These are phyloP conservation scores for Jaculus jaculus DNA, from an alignment of 2,113 vertebrate genomes.

Conservation along the genomic window DNA sequence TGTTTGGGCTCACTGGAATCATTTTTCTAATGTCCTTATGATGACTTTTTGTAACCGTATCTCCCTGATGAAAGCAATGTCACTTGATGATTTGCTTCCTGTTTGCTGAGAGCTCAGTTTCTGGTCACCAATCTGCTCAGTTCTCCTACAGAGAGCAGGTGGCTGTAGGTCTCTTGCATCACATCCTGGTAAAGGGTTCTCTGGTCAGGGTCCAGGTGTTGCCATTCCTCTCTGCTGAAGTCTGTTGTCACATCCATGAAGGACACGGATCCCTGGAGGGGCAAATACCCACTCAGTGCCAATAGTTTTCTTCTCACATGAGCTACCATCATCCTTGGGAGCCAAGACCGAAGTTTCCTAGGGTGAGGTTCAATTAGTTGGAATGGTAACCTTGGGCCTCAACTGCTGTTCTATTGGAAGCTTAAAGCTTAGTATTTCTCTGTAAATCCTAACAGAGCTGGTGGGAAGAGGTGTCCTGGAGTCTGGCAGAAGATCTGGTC, in stretches of 20 bases:
- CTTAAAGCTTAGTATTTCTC: neutral
- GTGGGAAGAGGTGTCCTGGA: neutral
- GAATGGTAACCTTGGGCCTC: neutral
- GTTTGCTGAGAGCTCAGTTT: constrained; percentile 19
- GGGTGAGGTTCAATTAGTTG: neutral
- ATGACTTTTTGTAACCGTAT: neutral
- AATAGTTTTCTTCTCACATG: constrained; percentile 23
- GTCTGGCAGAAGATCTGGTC: neutral
- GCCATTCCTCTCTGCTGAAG: constrained; percentile 76
- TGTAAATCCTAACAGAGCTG: neutral
- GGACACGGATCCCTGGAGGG: constrained; percentile 63
- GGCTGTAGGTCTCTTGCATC: constrained; percentile 74
- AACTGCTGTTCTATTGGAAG: neutral
- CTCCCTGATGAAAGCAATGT: constrained; percentile 53
- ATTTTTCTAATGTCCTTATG: constrained; percentile 46
- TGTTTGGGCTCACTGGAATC: constrained; percentile 11
- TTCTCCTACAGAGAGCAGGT: constrained; percentile 68
- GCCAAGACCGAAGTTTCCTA: neutral
- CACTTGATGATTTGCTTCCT: constrained; percentile 33
- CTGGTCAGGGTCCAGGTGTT: constrained; percentile 61
- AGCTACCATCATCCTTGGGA: neutral
- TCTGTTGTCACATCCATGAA: too few species aligned
- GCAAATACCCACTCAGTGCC: constrained; percentile 50
- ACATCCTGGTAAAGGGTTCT: constrained; percentile 70
- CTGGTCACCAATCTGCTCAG: constrained; percentile 24